phyloP scores from a whole-genome alignment of 30 jellyfish, hydroid and myxozoan species.

The Hydractinia symbiolongicarpus region DNA sequence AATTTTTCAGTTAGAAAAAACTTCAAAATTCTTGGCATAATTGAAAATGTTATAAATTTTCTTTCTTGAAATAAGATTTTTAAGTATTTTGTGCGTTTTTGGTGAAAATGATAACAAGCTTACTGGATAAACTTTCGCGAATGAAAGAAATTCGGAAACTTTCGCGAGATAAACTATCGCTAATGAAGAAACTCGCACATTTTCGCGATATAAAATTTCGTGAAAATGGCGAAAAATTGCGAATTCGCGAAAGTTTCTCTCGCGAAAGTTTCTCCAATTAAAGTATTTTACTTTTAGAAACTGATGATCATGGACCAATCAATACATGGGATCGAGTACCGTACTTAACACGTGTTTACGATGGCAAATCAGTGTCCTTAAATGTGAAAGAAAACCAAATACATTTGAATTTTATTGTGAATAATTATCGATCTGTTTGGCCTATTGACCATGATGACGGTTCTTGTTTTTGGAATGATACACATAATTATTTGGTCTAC shows the following conservation, averaged over 20 bases:
- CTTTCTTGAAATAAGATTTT: too few species aligned
- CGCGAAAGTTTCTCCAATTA: neutral
- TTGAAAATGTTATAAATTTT: too few species aligned
- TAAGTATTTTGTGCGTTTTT: too few species aligned
- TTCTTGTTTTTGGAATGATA: constrained; percentile 85
- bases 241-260: constrained; percentile 4
- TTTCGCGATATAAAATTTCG: neutral
- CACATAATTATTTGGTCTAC: constrained; percentile 55
- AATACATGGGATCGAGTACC: constrained; percentile 97
- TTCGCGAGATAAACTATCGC: neutral
- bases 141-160: too few species aligned
- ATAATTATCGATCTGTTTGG: constrained; percentile 82
- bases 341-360: constrained; percentile 61
- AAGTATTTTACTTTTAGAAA: neutral
- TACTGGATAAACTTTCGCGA: too few species aligned
- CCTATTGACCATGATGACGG: constrained; percentile 98
- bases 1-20: too few species aligned
- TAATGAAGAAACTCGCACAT: neutral
- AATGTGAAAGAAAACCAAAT: constrained; percentile 57
- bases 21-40: too few species aligned
- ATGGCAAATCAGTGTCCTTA: constrained; percentile 43
- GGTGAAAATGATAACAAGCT: too few species aligned
- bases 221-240: neutral
- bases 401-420: constrained; percentile 42
- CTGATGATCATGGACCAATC: constrained; percentile 92